Base-by-base conservation (phyloP, 2,888 invertebrate genomes). In the Priocnemis perturbator region DNA sequence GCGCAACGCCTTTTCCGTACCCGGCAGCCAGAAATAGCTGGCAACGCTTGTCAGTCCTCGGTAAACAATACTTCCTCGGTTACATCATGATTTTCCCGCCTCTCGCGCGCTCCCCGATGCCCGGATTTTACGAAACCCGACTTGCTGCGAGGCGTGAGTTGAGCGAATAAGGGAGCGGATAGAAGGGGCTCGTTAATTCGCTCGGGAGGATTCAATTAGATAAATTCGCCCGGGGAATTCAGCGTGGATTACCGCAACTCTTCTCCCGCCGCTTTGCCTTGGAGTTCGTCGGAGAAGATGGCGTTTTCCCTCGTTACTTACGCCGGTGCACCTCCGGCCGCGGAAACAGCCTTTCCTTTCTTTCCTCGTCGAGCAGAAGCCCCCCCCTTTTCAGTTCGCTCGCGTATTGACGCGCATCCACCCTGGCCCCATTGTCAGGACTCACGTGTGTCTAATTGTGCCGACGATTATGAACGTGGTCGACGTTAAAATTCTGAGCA, bases 121-220 rank as follows among this genome's bases (percentile, higher is more conserved):
- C 17, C 15, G 9, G 47, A 47, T 47, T 47, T 47, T 3, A 47
- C 47, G 47, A 47, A 47, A 47, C 15, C 15, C 3, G 47, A 47
- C 15, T 4, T 5, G 26, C 5, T 26, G 3, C 26, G 26, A 26
- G 26, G 26, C 26, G 26, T n/a, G 47, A 47, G 47, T 47, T 59
- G 55, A 48, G 26, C 59, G 63, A 56, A 53, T 67, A 50, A 26
- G 23, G 71, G 68, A 37, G 45, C 50, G 26, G 3, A 26, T 26
- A 26, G 26, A 62, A 44, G 71, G 61, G 69, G 67, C 44, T 82
- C 74, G 79, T 81, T 81, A 83, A 81, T 78, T 81, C 76, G 72
- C 77, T 75, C 69, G 67, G 67, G 73, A 76, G 68, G 70, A 83
- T 81, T 82, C 80, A 81, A 83, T 83, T 82, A 81, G 71, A 82